These are phyloP conservation scores for Carollia perspicillata DNA, from an alignment of 2,113 vertebrate species.

Conservation along the genomic window DNA sequence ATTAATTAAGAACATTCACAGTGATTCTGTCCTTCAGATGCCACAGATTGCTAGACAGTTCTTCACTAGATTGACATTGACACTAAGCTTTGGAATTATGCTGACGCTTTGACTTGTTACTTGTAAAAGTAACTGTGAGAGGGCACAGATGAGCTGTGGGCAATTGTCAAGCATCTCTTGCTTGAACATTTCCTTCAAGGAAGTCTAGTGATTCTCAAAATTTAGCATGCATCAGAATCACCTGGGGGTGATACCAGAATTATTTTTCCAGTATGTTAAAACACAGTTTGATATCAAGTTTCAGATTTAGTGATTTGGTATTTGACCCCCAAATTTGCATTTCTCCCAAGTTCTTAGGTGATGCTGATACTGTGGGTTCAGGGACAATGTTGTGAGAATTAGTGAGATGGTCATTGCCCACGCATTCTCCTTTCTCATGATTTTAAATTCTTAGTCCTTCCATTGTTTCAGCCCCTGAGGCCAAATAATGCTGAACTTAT, in stretches of 20 bases:
- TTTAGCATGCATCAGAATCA: not conserved
- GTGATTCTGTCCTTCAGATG: not conserved
- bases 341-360: not conserved
- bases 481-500: slow-evolving; percentile 51
- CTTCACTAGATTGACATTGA: not conserved
- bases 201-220: not conserved
- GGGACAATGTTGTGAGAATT: not conserved
- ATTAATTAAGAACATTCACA: not conserved
- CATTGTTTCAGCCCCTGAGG: not conserved
- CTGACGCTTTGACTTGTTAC: not conserved
- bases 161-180: not conserved
- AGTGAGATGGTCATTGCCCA: not conserved
- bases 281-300: not conserved
- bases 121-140: not conserved
- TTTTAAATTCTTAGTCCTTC: slow-evolving; percentile 21
- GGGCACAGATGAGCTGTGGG: not conserved
- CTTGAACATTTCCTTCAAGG: not conserved
- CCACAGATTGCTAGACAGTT: not conserved
- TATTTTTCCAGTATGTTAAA: not conserved
- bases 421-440: not conserved
- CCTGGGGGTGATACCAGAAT: not conserved
- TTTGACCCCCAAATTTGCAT: not conserved
- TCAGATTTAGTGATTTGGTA: not conserved
- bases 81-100: not conserved
- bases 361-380: not conserved